Base-by-base conservation (phyloP, 2,797 vertebrate species). In the Oreortyx pictus region DNA sequence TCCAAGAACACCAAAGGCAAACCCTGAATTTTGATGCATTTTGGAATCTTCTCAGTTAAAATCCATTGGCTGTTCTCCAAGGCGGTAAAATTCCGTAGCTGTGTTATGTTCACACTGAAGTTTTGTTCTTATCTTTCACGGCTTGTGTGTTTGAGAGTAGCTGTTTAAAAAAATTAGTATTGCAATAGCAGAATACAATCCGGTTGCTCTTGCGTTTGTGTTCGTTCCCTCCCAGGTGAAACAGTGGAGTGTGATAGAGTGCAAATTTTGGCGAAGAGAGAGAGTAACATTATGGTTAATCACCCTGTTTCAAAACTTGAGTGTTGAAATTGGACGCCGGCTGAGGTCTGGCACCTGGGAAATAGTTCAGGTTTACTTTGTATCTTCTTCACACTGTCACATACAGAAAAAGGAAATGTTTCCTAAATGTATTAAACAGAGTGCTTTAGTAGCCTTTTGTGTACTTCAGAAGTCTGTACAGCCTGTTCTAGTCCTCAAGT, bases 301-400 rank as follows among this genome's bases (percentile, higher is more conserved):
- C 57, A 60, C 2, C 24, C 3, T 5, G 5, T 86, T 81, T 86
- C 0, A 2, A 31, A 29, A 39, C 0, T 2, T 13, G 24, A 70
- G 3, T 43, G 18, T 76, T 43, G 43, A 37, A 77, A 24, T 33
- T 66, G 25, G 5, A 68, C 77, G 31, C 35, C 33, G 57, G n/a
- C 10, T 62, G 39, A 39, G 41, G 8, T 71, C 6, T 60, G 12
- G 8, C 56, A 19, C 19, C 31, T 79, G 62, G 49, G 43, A 87
- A 64, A 9, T 66, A 50, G 11, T 62, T 92, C 15, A 13, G 12
- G 5, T 66, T 78, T 72, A 73, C 35, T 66, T 73, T 29, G 2
- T 52, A 12, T 67, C 9, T 60, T n/a, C 59, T 13, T 56, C 11
- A 6, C 16, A 3, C 27, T 46, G 4, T 86, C 11, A 60, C 33